phyloP scores from a whole-genome alignment of 2,113 vertebrate species.

The Macquaria ambigua region DNA sequence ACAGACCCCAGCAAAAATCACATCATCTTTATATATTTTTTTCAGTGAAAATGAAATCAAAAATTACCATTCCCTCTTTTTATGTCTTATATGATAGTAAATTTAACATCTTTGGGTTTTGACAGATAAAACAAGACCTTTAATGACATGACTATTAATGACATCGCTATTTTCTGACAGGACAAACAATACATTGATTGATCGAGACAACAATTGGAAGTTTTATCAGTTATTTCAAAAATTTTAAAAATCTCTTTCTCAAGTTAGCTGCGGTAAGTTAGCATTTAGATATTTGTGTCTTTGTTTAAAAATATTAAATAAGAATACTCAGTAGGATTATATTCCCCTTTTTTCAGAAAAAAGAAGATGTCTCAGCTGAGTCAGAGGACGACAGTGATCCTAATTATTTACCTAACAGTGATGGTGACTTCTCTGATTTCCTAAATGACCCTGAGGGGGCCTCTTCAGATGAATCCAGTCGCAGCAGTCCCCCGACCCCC shows the following conservation, averaged over 20 bases:
- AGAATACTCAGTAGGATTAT: not conserved
- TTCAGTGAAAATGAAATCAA: too few relatives aligned
- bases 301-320: not conserved
- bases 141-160: not conserved
- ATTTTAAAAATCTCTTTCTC: not conserved
- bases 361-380: not conserved
- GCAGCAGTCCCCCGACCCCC: not conserved
- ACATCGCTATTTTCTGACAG: not conserved
- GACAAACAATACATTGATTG: not conserved
- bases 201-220: not conserved
- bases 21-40: too few relatives aligned
- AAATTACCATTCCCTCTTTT: too few relatives aligned
- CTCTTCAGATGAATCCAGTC: constrained; percentile 33
- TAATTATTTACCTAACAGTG: constrained; percentile 28
- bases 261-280: not conserved
- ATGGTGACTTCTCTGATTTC: constrained; percentile 37
- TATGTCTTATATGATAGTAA: too few relatives aligned
- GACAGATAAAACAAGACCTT: not conserved
- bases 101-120: too few relatives aligned
- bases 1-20: too few relatives aligned
- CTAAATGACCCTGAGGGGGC: not conserved
- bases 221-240: too few relatives aligned
- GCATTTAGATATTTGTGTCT: not conserved
- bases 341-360: constrained; percentile 27
- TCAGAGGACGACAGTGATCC: constrained; percentile 29